A percentile compares a stretch with the other conserved stretches of the same genome.
Evolutionary conservation across 2,888 invertebrate species (phyloP).

Genomic region (Torymus aiolomorphi): DNA sequence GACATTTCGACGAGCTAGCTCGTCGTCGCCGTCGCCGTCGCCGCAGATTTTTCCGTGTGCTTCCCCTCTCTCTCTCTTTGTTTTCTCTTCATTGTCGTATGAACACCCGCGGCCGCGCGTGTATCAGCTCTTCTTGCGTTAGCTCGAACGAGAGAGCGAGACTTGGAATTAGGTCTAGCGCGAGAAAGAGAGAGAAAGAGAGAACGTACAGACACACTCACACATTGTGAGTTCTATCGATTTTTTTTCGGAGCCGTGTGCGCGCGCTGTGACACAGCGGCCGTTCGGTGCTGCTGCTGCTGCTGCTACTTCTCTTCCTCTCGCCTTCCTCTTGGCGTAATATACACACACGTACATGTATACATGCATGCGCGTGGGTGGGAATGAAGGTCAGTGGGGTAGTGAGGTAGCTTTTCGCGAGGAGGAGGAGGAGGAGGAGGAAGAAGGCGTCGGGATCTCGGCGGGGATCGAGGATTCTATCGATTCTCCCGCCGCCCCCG

Average conservation of each 20-base stretch:
- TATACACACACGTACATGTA: too few relatives aligned
- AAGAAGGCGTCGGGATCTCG: neutral
- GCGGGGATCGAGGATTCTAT: constrained; percentile 49
- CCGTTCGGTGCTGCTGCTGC: neutral
- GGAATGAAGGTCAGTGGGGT: constrained; percentile 50
- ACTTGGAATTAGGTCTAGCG: constrained; percentile 48
- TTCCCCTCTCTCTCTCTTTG: constrained; percentile 36
- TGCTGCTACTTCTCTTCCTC: neutral
- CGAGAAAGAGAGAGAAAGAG: neutral
- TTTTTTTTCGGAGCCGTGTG: constrained; percentile 8
- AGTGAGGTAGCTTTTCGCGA: constrained; percentile 24
- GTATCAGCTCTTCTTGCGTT: too few relatives aligned
- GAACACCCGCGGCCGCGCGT: too few relatives aligned
- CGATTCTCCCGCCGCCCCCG: neutral
- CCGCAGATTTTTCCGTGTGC: constrained; percentile 40
- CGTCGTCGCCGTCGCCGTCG: constrained; percentile 25
- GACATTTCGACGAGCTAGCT: constrained; percentile 51
- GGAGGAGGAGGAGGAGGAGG: constrained; percentile 3
- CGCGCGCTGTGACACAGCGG: neutral
- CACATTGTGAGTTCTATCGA: constrained; percentile 44
- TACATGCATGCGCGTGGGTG: neutral
- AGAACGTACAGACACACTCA: too few relatives aligned
- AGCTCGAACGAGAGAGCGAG: too few relatives aligned
- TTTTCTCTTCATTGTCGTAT: neutral
- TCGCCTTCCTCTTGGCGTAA: too few relatives aligned